These are phyloP conservation scores for Apis laboriosa DNA, from an alignment of 1,140 invertebrate species.

Conservation along the genomic window DNA sequence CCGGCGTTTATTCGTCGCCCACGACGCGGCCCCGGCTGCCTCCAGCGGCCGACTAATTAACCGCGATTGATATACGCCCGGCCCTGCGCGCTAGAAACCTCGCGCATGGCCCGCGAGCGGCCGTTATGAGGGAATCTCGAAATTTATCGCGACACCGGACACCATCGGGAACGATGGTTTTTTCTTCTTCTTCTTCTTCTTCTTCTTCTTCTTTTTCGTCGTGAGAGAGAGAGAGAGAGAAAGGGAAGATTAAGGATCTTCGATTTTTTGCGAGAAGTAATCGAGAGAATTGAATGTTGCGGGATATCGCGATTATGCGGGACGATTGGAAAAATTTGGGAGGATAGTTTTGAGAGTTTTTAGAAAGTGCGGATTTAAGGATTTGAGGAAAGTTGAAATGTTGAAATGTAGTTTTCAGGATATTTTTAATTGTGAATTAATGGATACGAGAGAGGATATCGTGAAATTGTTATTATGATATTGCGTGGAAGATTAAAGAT, in stretches of 20 bases:
- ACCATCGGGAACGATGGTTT: neutral
- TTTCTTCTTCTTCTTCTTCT: too few species aligned
- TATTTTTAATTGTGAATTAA: too few species aligned
- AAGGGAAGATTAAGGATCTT: neutral
- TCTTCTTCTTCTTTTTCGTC: too few species aligned
- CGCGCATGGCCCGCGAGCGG: slow-evolving; percentile 1
- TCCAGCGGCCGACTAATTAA: slow-evolving; percentile 60
- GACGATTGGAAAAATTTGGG: too few species aligned
- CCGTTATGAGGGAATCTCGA: slow-evolving; percentile 36
- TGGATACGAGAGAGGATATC: neutral
- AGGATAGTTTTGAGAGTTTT: too few species aligned
- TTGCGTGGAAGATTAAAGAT: neutral
- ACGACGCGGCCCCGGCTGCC: slow-evolving; percentile 36
- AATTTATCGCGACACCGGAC: slow-evolving; percentile 36
- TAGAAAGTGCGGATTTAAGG: too few species aligned
- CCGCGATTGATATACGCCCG: slow-evolving; percentile 60
- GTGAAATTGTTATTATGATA: neutral
- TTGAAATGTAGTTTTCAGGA: too few species aligned
- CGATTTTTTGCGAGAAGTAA: too few species aligned
- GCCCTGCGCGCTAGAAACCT: slow-evolving; percentile 28
- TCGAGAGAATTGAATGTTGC: too few species aligned
- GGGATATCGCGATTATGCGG: too few species aligned
- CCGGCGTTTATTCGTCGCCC: slow-evolving; percentile 59
- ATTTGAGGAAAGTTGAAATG: too few species aligned
- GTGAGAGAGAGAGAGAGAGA: too few species aligned